Conservation (phyloP, 2,888 invertebrate species). For the Belgica antarctica region DNA sequence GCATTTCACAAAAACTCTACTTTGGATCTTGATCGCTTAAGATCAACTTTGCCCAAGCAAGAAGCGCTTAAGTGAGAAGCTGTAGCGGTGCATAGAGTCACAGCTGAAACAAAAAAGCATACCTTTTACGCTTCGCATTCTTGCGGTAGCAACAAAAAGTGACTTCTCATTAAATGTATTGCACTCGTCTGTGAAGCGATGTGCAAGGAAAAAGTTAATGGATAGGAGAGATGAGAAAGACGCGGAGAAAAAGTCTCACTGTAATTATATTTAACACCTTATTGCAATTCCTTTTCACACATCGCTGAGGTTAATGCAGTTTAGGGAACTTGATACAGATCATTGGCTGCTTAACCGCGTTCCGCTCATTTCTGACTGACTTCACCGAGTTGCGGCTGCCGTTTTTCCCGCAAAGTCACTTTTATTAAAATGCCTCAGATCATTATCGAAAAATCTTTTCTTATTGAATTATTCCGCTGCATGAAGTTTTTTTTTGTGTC, state of each 20-base stretch:
- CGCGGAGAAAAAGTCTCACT: not conserved
- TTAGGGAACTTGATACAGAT: slow-evolving; percentile 39
- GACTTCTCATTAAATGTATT: slow-evolving; percentile 38
- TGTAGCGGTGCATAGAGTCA: not conserved
- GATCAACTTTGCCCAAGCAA: no score
- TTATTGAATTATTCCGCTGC: not conserved
- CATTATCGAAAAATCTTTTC: slow-evolving; percentile 34
- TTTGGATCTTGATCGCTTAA: slow-evolving; percentile 11
- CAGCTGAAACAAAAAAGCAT: not conserved
- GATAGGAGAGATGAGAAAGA: slow-evolving; percentile 5
- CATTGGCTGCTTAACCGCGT: slow-evolving; percentile 1
- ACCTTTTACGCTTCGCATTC: not conserved
- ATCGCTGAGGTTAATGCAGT: slow-evolving; percentile 5
- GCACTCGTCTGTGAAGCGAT: slow-evolving; percentile 20
- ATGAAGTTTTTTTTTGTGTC: not conserved
- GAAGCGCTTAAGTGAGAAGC: slow-evolving; percentile 13
- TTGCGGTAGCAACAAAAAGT: slow-evolving; percentile 34
- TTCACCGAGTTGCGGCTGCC: not conserved
- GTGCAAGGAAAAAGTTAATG: slow-evolving; percentile 23
- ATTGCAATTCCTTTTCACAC: slow-evolving; percentile 42
- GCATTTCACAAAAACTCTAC: not conserved
- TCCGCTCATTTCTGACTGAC: not conserved
- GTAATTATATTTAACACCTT: slow-evolving; percentile 37
- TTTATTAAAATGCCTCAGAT: slow-evolving; percentile 39
- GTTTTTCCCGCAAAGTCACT: slow-evolving; percentile 18